Conservation (phyloP, 2,888 invertebrate species). For the Tachina grossa region DNA sequence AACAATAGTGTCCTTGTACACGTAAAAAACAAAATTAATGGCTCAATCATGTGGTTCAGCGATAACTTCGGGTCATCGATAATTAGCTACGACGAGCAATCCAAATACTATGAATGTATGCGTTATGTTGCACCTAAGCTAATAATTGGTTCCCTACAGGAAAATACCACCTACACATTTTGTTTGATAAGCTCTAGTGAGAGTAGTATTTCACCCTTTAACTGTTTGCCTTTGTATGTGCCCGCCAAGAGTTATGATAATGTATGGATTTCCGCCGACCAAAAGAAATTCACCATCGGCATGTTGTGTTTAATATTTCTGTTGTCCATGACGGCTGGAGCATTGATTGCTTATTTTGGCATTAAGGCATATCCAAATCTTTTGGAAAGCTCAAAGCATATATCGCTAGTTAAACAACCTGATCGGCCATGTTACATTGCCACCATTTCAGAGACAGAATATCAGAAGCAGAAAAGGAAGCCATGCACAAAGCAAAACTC, state of each 20-base stretch:
- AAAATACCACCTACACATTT: conserved; percentile 79
- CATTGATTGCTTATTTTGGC: conserved; percentile 76
- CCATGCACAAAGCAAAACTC: conserved; percentile 29
- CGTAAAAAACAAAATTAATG: conserved; percentile 69
- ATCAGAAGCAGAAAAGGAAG: conserved; percentile 62
- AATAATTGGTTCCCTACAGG: conserved; percentile 73
- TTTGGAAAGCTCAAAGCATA: conserved; percentile 78
- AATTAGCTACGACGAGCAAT: conserved; percentile 46
- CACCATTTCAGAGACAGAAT: conserved; percentile 76
- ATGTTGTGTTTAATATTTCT: conserved; percentile 77
- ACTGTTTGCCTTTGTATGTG: conserved; percentile 78
- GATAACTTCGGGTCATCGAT: conserved; percentile 68
- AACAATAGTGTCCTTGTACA: conserved; percentile 73
- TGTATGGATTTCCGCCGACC: conserved; percentile 74
- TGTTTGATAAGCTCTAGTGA: conserved; percentile 75
- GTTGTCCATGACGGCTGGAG: conserved; percentile 76
- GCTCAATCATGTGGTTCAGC: conserved; percentile 78
- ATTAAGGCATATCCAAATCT: conserved; percentile 78
- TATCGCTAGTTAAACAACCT: conserved; percentile 77
- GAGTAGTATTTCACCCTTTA: conserved; percentile 77
- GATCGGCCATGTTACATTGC: conserved; percentile 75
- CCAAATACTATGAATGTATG: conserved; percentile 76
- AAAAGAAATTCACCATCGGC: conserved; percentile 77
- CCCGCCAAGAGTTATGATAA: conserved; percentile 65
- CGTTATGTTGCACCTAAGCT: conserved; percentile 74